Percentiles rank a stretch among this genome's conserved stretches.
phyloP scores from a whole-genome alignment of 1,140 invertebrate genomes.

The Tetramorium simillimum region DNA sequence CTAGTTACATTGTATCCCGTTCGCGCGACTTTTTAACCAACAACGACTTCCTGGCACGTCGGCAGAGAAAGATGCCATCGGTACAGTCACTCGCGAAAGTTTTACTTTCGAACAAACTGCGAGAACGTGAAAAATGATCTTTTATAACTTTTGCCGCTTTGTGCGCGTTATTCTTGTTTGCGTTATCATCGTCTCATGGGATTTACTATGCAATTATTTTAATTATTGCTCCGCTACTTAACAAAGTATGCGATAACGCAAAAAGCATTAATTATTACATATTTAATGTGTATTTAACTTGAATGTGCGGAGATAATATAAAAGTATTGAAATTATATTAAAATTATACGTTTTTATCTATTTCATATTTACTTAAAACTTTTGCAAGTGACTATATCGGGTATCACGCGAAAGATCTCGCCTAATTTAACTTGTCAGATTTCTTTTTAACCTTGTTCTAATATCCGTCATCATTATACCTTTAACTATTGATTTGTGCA shows the following conservation, averaged over 20 bases:
- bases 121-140: background rate
- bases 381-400: background rate
- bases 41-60: conserved; percentile 22
- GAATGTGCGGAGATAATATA: background rate
- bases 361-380: background rate
- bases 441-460: background rate
- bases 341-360: background rate
- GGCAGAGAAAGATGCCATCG: conserved; percentile 11
- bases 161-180: background rate
- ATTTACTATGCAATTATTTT: background rate
- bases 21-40: conserved; percentile 32
- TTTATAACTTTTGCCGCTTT: background rate
- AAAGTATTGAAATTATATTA: background rate
- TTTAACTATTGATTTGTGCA: background rate
- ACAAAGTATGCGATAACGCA: background rate
- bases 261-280: background rate
- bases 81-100: conserved; percentile 14
- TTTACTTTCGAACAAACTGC: background rate
- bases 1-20: conserved; percentile 39
- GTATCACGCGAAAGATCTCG: background rate
- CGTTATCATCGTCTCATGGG: background rate
- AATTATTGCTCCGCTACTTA: background rate
- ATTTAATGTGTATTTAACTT: background rate
- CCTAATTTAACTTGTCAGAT: conserved; percentile 29
- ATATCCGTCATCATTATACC: background rate